Conservation (phyloP, 1,140 invertebrate genomes). For the Drosophila truncata region DNA sequence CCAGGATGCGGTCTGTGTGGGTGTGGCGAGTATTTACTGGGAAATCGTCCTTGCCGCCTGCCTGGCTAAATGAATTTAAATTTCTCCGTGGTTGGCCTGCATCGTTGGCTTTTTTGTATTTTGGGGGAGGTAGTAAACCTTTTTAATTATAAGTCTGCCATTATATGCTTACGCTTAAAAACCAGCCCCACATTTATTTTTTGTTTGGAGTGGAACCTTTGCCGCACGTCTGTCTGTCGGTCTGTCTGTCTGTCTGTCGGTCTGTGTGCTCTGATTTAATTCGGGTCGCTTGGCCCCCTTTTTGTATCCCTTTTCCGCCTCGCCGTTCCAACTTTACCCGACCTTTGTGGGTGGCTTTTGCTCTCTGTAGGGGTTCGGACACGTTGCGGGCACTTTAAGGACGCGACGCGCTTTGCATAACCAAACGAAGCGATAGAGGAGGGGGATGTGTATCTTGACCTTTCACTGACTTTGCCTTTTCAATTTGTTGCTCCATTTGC, state of each 20-base stretch:
- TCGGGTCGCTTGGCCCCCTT: slow-evolving; percentile 25
- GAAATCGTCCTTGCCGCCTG: slow-evolving; percentile 2
- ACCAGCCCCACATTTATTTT: not conserved
- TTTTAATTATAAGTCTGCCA: slow-evolving; percentile 50
- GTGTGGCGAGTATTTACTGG: slow-evolving; percentile 42
- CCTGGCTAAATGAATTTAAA: slow-evolving; percentile 47
- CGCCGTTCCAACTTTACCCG: slow-evolving; percentile 20
- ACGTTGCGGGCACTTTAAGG: slow-evolving; percentile 77
- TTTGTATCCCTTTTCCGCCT: slow-evolving; percentile 20
- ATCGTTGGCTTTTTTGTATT: slow-evolving; percentile 2
- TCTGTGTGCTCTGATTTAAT: slow-evolving; percentile 67
- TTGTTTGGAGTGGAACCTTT: not conserved
- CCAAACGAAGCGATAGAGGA: slow-evolving; percentile 11
- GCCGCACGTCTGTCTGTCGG: slow-evolving; percentile 30
- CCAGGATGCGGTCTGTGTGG: slow-evolving; percentile 27
- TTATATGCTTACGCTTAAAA: slow-evolving; percentile 42
- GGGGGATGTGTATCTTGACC: slow-evolving; percentile 26
- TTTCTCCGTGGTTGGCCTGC: slow-evolving; percentile 33
- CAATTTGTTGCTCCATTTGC: slow-evolving; percentile 59
- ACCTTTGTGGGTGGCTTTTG: slow-evolving; percentile 43
- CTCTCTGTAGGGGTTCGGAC: slow-evolving; percentile 11
- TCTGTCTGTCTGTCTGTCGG: not conserved
- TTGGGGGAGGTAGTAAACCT: slow-evolving; percentile 20
- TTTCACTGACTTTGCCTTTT: slow-evolving; percentile 54
- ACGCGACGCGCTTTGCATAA: slow-evolving; percentile 68